Conservation (phyloP, 92 coral and sea anemone species). For the Scolanthus callimorphus region DNA sequence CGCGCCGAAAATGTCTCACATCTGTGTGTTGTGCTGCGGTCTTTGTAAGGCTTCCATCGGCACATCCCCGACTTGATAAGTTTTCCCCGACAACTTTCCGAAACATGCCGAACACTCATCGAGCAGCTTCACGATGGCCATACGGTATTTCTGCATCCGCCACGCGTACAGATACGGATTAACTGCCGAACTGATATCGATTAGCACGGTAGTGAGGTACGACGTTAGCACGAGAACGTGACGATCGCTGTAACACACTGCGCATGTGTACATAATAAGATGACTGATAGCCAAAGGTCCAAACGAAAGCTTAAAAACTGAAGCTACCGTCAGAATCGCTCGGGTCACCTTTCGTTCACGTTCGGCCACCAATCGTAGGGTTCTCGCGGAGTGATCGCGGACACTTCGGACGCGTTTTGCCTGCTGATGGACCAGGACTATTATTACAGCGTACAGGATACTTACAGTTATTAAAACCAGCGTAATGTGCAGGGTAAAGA, state of each 20-base stretch:
- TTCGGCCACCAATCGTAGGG: neutral
- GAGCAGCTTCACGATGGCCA: neutral
- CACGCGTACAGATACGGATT: slow-evolving; percentile 2
- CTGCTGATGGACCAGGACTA: neutral
- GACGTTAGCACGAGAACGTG: neutral
- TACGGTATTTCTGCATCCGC: neutral
- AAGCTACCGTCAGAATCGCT: neutral
- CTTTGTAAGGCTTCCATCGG: neutral
- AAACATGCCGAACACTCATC: neutral
- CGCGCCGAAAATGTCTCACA: too few species aligned
- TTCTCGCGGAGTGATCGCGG: neutral
- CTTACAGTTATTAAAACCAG: neutral
- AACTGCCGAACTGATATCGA: neutral
- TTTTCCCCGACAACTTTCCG: neutral
- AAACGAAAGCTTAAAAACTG: neutral
- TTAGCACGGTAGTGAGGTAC: neutral
- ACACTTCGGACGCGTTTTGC: neutral
- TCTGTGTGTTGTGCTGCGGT: too few species aligned
- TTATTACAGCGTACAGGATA: neutral
- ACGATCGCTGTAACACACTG: neutral
- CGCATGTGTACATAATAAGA: neutral
- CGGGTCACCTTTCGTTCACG: slow-evolving; percentile 9
- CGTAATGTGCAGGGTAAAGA: neutral
- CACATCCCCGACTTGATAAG: neutral
- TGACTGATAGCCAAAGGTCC: neutral